These are phyloP conservation scores for Cantharis flavilabris DNA, from an alignment of 2,888 invertebrate genomes.

Conservation along the genomic window DNA sequence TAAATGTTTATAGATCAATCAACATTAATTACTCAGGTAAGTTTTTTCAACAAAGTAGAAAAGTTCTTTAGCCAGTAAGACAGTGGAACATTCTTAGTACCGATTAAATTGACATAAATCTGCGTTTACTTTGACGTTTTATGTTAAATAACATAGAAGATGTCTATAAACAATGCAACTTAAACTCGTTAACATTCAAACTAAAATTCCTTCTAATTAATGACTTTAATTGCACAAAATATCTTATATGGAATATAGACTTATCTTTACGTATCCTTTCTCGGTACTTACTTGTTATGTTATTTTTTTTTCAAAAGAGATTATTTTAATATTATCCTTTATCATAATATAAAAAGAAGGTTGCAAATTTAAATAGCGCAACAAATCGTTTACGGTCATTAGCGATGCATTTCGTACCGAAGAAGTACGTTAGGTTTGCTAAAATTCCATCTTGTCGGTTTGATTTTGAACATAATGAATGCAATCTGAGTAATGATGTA, in stretches of 20 bases:
- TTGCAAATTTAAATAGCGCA: slow-evolving; percentile 7
- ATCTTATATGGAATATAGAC: slow-evolving; percentile 18
- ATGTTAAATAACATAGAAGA: slow-evolving; percentile 13
- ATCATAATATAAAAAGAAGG: not conserved
- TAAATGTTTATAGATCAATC: not conserved
- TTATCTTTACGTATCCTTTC: not conserved
- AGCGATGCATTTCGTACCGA: not conserved
- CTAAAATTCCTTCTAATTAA: slow-evolving; percentile 29
- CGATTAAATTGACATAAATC: slow-evolving; percentile 28
- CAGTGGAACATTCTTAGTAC: slow-evolving; percentile 9
- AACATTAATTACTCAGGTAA: not conserved
- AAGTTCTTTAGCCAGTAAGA: not conserved
- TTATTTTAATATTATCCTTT: not conserved
- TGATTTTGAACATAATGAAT: not conserved
- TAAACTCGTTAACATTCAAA: slow-evolving; percentile 17
- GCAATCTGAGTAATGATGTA: not conserved
- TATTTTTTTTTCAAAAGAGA: not conserved
- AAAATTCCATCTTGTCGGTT: not conserved
- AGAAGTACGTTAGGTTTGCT: not conserved
- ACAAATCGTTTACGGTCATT: slow-evolving; percentile 12
- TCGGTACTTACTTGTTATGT: not conserved
- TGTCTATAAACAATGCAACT: slow-evolving; percentile 24
- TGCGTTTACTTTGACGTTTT: slow-evolving; percentile 17
- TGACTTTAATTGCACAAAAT: slow-evolving; percentile 26
- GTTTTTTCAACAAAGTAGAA: not conserved